phyloP scores from a whole-genome alignment of 1,140 invertebrate species.

The Mya arenaria region DNA sequence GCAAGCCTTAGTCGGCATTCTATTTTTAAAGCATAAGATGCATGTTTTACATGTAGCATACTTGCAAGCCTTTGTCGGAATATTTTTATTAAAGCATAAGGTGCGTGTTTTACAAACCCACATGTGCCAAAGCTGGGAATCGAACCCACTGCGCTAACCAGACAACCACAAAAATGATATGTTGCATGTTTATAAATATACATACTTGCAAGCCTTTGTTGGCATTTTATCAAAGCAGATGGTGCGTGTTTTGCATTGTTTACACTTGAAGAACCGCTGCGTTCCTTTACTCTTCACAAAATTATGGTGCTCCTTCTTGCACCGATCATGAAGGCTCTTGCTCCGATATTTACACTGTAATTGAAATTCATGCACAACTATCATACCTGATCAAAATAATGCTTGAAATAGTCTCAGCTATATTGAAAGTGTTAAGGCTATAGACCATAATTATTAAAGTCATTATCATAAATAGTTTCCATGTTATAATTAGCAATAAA shows the following conservation, averaged over 20 bases:
- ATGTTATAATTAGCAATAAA: not conserved
- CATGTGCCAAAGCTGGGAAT: too few species aligned
- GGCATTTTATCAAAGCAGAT: conserved; percentile 90
- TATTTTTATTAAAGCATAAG: not conserved
- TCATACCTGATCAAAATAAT: not conserved
- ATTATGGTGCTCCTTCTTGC: conserved; percentile 90
- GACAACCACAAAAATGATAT: not conserved
- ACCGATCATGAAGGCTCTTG: conserved; percentile 91
- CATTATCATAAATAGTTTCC: not conserved
- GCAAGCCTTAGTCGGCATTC: not conserved
- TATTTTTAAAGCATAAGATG: not conserved
- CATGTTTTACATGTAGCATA: not conserved
- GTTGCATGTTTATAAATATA: not conserved
- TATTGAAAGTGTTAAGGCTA: not conserved
- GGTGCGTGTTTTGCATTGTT: conserved; percentile 91
- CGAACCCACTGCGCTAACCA: too few species aligned
- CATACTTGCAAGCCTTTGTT: conserved; percentile 85
- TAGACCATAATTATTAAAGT: not conserved
- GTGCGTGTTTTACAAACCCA: not conserved
- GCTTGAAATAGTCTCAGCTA: not conserved
- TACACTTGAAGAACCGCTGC: conserved; percentile 96
- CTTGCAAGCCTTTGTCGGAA: not conserved
- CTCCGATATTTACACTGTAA: conserved; percentile 92
- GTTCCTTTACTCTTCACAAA: conserved; percentile 88
- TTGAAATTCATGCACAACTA: conserved; percentile 29